Evolutionary conservation across 2,797 vertebrate species (phyloP), one percentile per base, ranked within the genome.

Genomic region (Oreochromis mossambicus): DNA sequence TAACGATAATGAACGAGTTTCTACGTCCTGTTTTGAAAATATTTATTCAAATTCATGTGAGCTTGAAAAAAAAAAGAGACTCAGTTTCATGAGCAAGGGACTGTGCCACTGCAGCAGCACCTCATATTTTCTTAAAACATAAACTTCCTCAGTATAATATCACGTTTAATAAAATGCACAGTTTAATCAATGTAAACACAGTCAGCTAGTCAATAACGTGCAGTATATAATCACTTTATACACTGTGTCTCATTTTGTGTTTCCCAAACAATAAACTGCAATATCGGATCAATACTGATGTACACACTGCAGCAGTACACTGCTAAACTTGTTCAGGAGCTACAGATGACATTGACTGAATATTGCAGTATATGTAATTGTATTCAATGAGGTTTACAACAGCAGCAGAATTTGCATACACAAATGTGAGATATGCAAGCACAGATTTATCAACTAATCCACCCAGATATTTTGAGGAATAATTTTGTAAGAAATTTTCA

Each of bases 241-340:
- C 34, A 21, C 77, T 43, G 77, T 52, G 32, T 80, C 54, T 84
- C 26, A 78, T 84, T 86, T 87, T 76, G 29, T 76, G 66, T 82
- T 83, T 85, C 12, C 24, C 66, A 86, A 88, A 87, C 87, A 81
- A 81, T 85, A 50, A 75, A 75, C 70, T 75, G 70, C 79, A 87
- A 32, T 46, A 77, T 32, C 21, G 54, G 82, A 88, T 92, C 85
- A 26, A 90, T 91, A 46, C 9, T 56, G 46, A 50, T 50, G 10
- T 50, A 32, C 26, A 75, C 46, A 32, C 70, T 0, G 46, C 70
- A 75, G 70, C 70, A 50, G 70, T 50, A 7, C 12, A 34, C 70
- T 75, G 70, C 70, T 32, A 75, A 75, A 75, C 43, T n/a, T 75
- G 43, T 1, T 75, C 70, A 50, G 26, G 46, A 50, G 26, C 43